phyloP scores from a whole-genome alignment of 2,113 vertebrate genomes.

The Microcebus lehilahytsara region DNA sequence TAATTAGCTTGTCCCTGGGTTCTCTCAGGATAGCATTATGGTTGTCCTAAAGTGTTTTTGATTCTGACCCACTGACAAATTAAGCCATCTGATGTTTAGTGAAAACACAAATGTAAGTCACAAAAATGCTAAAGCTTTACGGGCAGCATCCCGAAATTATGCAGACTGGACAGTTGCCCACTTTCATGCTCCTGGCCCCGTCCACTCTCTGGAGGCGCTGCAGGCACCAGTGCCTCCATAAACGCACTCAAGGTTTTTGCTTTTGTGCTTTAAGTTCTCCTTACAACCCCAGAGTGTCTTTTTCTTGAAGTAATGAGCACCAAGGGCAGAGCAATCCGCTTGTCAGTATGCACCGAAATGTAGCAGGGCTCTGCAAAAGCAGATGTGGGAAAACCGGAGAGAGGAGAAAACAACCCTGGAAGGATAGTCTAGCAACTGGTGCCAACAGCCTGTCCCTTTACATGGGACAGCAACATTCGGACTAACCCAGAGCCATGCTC shows the following conservation, averaged over 20 bases:
- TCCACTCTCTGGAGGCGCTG: neutral
- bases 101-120: conserved; percentile 38
- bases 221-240: neutral
- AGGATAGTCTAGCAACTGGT: neutral
- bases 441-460: neutral
- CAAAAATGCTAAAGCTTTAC: conserved; percentile 42
- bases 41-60: conserved; percentile 76
- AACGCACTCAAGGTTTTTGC: neutral
- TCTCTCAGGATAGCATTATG: conserved; percentile 83
- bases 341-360: neutral
- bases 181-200: neutral
- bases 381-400: neutral
- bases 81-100: conserved; percentile 73
- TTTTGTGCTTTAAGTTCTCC: neutral
- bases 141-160: neutral
- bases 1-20: conserved; percentile 83
- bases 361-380: conserved; percentile 9
- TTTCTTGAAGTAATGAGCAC: neutral
- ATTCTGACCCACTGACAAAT: conserved; percentile 74
- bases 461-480: neutral
- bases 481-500: neutral
- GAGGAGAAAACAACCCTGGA: neutral
- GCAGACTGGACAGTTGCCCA: neutral
- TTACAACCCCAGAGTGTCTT: neutral
- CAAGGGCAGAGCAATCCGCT: neutral